Evolutionary conservation across 2,797 vertebrate species (phyloP).

Genomic region (Pogoniulus pusillus): DNA sequence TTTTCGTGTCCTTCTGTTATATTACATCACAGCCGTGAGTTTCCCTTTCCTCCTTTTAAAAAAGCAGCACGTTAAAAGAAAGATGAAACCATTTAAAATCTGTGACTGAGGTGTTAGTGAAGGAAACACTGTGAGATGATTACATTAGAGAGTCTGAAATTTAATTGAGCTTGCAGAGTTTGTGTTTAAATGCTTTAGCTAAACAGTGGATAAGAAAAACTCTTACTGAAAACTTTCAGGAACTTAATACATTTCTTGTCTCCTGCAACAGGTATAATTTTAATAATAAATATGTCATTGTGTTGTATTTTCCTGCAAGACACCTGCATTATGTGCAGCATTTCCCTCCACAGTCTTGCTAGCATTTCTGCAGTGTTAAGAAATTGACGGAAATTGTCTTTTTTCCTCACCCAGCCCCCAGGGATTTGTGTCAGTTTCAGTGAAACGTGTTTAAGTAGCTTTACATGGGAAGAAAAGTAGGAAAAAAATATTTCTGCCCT

Average conservation of each 20-base stretch:
- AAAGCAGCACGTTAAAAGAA: not conserved
- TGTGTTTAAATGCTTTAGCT: not conserved
- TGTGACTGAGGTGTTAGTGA: not conserved
- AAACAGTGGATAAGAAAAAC: not conserved
- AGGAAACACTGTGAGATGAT: not conserved
- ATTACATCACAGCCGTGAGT: not conserved
- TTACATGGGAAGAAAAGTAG: not conserved
- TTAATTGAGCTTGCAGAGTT: no score
- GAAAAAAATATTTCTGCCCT: not conserved
- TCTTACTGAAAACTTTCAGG: not conserved
- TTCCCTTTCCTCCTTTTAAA: not conserved
- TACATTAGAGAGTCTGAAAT: not conserved
- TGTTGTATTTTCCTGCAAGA: constrained; percentile 18
- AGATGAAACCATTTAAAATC: not conserved
- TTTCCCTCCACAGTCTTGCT: constrained; percentile 20
- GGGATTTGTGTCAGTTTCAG: constrained; percentile 49
- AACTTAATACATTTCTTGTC: not conserved
- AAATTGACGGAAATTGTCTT: constrained; percentile 63
- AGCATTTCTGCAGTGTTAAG: constrained; percentile 17
- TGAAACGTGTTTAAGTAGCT: constrained; percentile 30
- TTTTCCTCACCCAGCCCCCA: constrained; percentile 20
- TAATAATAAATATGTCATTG: not conserved
- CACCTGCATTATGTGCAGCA: not conserved
- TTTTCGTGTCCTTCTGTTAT: not conserved
- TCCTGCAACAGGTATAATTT: not conserved